Base-by-base conservation (phyloP, 2,113 vertebrate genomes). In the Nesoenas mayeri region DNA sequence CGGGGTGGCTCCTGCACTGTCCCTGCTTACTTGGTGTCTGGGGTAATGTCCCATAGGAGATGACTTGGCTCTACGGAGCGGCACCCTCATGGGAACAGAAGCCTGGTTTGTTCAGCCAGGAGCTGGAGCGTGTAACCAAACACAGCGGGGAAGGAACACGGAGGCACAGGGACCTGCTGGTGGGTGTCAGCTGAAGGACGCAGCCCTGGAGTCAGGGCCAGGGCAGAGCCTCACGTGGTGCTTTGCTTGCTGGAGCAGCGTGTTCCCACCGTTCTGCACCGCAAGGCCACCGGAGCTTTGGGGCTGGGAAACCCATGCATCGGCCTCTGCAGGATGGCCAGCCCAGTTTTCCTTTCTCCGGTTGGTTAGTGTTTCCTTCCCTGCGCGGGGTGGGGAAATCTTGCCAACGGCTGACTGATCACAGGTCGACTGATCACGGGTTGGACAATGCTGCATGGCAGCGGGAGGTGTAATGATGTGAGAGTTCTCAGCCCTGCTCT, bases 251-350 rank as follows among this genome's bases (percentile, higher is more conserved):
- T 38, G 69, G 58, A 92, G 70, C 70, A 29, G 32, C 0, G 6
- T n/a, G 66, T 69, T 71, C 67, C 83, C 57, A 71, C 48, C 2
- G 0, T 36, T 54, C 53, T 12, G 28, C 0, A 0, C 15, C 75
- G 11, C 16, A 28, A 88, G 62, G 71, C 29, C 85, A 79, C 38
- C 79, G 12, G 29, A 53, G 83, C 79, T 58, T 18, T 36, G 72
- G 62, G 54, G 72, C 40, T 40, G 62, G 67, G 64, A 50, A 69
- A 61, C 18, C 42, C 88, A 28, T 0, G 40, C 24, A 17, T 4
- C 1, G 2, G 4, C 56, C 36, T 0, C 11, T 3, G 17, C 25
- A 38, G 79, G 28, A n/a, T 38, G 0, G 0, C 48, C 62, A 36
- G 58, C 66, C 3, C 5, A 6, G 15, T 10, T 50, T 22, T 60